Evolutionary conservation across 2,797 vertebrate species (phyloP).

Genomic region (Sebastes umbrosus): DNA sequence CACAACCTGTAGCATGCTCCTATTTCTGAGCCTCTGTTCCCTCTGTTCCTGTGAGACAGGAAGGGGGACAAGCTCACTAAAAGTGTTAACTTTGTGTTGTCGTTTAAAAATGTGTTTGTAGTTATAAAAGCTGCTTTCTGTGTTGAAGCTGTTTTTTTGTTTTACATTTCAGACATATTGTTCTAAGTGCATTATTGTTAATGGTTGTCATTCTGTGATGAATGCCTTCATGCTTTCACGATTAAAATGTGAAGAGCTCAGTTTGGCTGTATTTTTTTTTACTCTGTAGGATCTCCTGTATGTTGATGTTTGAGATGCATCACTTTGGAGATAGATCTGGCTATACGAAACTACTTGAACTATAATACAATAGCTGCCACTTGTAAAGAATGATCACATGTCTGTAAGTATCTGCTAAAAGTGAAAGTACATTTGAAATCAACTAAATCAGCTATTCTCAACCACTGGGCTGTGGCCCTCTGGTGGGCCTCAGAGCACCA

Average conservation of each 20-base stretch:
- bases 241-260: slow-evolving; percentile 68
- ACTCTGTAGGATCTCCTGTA: neutral
- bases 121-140: slow-evolving; percentile 48
- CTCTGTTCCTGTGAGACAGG: slow-evolving; percentile 69
- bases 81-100: slow-evolving; percentile 66
- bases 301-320: neutral
- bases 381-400: neutral
- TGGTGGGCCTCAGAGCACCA: no score
- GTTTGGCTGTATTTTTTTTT: slow-evolving; percentile 29
- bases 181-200: slow-evolving; percentile 73
- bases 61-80: slow-evolving; percentile 66
- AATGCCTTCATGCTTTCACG: slow-evolving; percentile 72
- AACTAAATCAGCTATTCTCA: no score
- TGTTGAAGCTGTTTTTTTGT: slow-evolving; percentile 57
- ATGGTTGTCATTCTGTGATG: slow-evolving; percentile 68
- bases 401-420: neutral
- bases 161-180: slow-evolving; percentile 57
- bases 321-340: neutral
- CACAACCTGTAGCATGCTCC: slow-evolving; percentile 89
- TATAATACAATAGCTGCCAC: neutral
- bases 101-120: slow-evolving; percentile 52
- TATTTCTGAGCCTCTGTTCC: slow-evolving; percentile 63
- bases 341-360: neutral
- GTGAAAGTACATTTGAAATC: accelerated
- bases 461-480: accelerated